Evolutionary conservation across 2,797 vertebrate species (phyloP), one percentile per base, ranked within the genome.

Genomic region (Takifugu ocellatus): DNA sequence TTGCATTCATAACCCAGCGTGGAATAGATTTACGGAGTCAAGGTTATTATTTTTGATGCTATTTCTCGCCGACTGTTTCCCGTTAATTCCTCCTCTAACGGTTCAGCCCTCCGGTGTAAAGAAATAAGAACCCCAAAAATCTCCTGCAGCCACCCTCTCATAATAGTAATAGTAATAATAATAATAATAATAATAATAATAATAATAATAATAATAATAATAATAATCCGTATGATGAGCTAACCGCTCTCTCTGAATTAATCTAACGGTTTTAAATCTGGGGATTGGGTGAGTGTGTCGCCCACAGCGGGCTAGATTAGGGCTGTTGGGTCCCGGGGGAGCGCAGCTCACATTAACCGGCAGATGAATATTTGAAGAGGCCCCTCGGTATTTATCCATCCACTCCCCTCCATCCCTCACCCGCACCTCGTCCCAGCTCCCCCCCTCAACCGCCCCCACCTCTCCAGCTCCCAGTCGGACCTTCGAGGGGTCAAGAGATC

Each of bases 351-450:
- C 93, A 94, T 94, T 94, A 94, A 94, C 92, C 91, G 92, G 93
- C 94, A 94, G 96, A 98, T 97, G 94, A 98, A 97, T 97, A 97
- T 98, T 97, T 98, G 94, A 98, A 94, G 94, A 95, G 94, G 90
- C 92, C 93, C 94, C 93, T 94, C 93, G 88, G 87, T 92, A 92
- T 93, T 94, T 93, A 94, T 94, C 92, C 91, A 84, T 91, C 92
- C 88, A 90, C 79, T 56, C 49, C 58, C 52, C 56, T 15, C 33
- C 2, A 47, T 5, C 49, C 9, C 25, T 12, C 44, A 6, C 29
- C 29, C 61, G 5, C 59, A 15, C 53, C 31, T n/a, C 25, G 17
- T 56, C 12, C 26, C 17, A 15, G 59, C 61, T 8, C 25, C 14
- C 47, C 47, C 50, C 17, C 54, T 92, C 92, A 21, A 21, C 91